These are phyloP conservation scores for Oncorhynchus tshawytscha DNA, from an alignment of 2,113 vertebrate species.

Conservation along the genomic window DNA sequence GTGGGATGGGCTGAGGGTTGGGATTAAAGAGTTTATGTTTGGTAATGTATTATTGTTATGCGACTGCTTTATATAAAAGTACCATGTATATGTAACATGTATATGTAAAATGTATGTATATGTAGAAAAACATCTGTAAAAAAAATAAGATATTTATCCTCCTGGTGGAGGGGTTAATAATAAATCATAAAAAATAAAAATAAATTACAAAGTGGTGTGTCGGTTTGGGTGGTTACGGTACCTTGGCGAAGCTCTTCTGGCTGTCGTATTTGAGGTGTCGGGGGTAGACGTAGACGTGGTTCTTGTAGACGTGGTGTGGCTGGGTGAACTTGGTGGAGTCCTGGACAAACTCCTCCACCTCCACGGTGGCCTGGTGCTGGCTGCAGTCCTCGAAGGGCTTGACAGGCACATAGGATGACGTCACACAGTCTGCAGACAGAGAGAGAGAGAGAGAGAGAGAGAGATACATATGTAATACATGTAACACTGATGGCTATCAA, in stretches of 20 bases:
- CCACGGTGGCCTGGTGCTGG: conserved; percentile 83
- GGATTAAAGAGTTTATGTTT: too few species aligned
- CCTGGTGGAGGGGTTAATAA: too few species aligned
- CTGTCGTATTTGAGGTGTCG: conserved; percentile 97
- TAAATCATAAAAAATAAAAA: too few species aligned
- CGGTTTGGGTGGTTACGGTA: conserved; percentile 44
- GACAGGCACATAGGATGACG: conserved; percentile 90
- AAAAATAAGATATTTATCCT: too few species aligned
- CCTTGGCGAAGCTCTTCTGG: conserved; percentile 97
- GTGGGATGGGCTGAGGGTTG: too few species aligned
- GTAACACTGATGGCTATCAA: background rate
- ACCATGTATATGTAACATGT: too few species aligned
- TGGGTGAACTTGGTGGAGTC: conserved; percentile 89
- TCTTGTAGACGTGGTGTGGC: conserved; percentile 90
- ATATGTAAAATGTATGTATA: too few species aligned
- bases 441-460: background rate
- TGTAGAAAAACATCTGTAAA: too few species aligned
- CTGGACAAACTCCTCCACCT: conserved; percentile 93
- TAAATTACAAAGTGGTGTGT: background rate
- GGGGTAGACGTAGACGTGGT: conserved; percentile 97
- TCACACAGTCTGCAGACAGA: conserved; percentile 84
- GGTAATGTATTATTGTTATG: too few species aligned
- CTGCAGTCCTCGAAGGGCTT: conserved; percentile 87
- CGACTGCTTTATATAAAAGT: too few species aligned
- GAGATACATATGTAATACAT: background rate